phyloP scores from a whole-genome alignment of 2,113 vertebrate species.

The Charadrius vociferus region DNA sequence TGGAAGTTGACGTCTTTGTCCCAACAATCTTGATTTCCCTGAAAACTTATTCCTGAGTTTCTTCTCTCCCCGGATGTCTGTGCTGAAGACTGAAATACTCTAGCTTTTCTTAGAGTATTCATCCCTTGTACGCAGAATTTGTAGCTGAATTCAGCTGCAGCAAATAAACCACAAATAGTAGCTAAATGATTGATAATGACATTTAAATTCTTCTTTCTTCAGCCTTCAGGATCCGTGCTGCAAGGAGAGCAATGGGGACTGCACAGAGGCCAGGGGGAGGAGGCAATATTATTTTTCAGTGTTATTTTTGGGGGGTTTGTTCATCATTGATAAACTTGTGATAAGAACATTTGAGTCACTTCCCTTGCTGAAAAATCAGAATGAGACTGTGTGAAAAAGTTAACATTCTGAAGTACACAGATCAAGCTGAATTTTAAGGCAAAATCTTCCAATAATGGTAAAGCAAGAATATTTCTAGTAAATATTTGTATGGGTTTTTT shows the following conservation, averaged over 20 bases:
- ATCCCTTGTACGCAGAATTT: background rate
- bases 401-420: background rate
- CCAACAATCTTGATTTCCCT: rapidly evolving
- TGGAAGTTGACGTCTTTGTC: background rate
- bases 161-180: background rate
- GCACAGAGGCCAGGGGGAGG: too few species aligned
- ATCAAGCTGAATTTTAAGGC: background rate
- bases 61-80: background rate
- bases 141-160: background rate
- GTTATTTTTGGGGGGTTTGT: background rate
- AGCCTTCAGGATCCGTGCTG: background rate
- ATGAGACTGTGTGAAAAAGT: background rate
- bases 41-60: background rate
- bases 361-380: background rate
- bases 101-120: background rate
- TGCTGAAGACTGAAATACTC: background rate
- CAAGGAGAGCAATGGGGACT: background rate
- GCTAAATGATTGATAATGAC: background rate
- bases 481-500: background rate
- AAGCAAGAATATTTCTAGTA: background rate
- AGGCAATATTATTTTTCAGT: background rate
- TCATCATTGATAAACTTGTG: background rate
- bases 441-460: background rate
- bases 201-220: background rate
- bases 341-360: background rate